Evolutionary conservation across 2,888 invertebrate genomes (phyloP).

Genomic region (Neelides folsomi): DNA sequence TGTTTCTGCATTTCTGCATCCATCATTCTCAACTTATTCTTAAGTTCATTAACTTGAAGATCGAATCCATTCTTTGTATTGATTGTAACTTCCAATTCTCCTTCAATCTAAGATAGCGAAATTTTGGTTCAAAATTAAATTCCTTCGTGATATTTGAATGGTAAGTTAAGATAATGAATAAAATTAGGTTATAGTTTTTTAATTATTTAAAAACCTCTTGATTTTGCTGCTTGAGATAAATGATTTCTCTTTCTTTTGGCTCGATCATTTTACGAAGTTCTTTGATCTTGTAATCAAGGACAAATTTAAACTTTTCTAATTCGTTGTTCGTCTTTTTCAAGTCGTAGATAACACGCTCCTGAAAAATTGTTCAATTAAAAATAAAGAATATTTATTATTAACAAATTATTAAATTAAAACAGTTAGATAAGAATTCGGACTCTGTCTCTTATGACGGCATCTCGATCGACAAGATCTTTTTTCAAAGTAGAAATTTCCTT

Average conservation of each 20-base stretch:
- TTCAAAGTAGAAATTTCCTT: slow-evolving; percentile 27
- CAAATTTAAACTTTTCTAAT: slow-evolving; percentile 80
- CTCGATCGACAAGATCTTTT: slow-evolving; percentile 49
- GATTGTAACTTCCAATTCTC: slow-evolving; percentile 50
- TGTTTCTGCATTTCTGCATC: slow-evolving; percentile 58
- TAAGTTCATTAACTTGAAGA: slow-evolving; percentile 58
- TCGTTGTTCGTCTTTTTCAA: slow-evolving; percentile 72
- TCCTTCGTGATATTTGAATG: too few relatives aligned
- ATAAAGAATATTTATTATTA: neutral
- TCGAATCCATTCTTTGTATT: slow-evolving; percentile 42
- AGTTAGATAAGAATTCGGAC: slow-evolving; percentile 31
- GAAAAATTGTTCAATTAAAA: neutral
- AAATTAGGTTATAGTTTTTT: too few relatives aligned
- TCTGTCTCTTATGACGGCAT: slow-evolving; percentile 68
- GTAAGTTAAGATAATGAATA: neutral
- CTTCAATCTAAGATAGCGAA: slow-evolving; percentile 50
- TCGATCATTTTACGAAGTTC: slow-evolving; percentile 76
- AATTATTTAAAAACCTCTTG: slow-evolving; percentile 40
- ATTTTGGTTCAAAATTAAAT: too few relatives aligned
- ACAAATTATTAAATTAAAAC: too few relatives aligned
- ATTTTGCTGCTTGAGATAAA: slow-evolving; percentile 67
- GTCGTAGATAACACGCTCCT: slow-evolving; percentile 67
- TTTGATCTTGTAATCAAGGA: slow-evolving; percentile 74
- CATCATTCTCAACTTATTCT: slow-evolving; percentile 60
- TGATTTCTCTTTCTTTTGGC: slow-evolving; percentile 70